Percentiles rank a stretch among this genome's conserved stretches.
Evolutionary conservation across 1,140 invertebrate genomes (phyloP).

Genomic region (honey bee (Apis mellifera)): DNA sequence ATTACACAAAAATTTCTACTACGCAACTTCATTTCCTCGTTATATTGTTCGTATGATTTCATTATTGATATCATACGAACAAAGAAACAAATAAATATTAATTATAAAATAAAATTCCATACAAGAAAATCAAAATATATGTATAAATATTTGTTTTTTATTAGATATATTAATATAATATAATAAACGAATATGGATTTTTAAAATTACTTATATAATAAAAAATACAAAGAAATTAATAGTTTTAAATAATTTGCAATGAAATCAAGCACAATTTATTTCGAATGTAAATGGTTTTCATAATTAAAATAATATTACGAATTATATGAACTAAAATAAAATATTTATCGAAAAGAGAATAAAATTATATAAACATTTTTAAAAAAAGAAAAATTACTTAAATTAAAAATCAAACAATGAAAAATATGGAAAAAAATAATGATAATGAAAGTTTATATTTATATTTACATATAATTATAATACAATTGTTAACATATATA

Average conservation of each 20-base stretch:
- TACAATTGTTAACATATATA: no score
- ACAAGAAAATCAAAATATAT: background rate
- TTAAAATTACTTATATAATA: background rate
- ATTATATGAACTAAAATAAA: no score
- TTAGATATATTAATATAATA: background rate
- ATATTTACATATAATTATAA: background rate
- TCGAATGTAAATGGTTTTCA: background rate
- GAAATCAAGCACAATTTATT: background rate
- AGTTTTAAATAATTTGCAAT: background rate
- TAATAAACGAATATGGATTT: background rate
- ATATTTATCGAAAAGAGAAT: background rate
- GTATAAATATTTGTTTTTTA: background rate
- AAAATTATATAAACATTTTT: background rate
- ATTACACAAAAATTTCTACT: background rate
- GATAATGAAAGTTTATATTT: background rate
- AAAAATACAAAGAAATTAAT: background rate
- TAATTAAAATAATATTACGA: background rate
- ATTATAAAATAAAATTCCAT: background rate
- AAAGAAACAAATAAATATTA: background rate
- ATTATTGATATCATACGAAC: background rate
- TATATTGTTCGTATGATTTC: no score
- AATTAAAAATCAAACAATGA: background rate
- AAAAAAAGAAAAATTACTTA: background rate
- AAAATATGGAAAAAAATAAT: background rate
- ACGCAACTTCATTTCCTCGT: background rate